phyloP scores from a whole-genome alignment of 2,888 invertebrate species.

The Chymomyza fuscimana region DNA sequence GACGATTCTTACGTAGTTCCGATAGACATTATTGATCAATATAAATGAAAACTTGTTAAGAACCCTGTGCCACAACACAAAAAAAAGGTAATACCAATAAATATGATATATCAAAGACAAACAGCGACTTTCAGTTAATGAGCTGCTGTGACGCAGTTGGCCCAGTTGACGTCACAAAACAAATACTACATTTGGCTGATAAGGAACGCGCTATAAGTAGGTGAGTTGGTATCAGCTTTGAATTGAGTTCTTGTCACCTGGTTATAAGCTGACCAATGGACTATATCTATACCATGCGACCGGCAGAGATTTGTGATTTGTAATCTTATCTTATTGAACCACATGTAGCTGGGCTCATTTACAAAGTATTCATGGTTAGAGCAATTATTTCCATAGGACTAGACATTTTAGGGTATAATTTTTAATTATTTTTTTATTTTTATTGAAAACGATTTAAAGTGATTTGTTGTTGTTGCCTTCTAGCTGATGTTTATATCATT shows the following conservation, averaged over 20 bases:
- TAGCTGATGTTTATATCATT: constrained; percentile 9
- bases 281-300: background rate
- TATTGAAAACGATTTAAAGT: constrained; percentile 63
- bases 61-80: background rate
- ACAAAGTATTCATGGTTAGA: background rate
- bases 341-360: background rate
- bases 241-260: constrained; percentile 19
- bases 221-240: constrained; percentile 38
- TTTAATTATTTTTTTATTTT: constrained; percentile 21
- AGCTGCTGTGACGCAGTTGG: constrained; percentile 52
- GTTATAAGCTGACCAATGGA: constrained; percentile 48
- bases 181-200: constrained; percentile 16
- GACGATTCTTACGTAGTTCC: background rate
- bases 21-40: constrained; percentile 19
- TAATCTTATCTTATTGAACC: constrained; percentile 5
- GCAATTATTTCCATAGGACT: background rate
- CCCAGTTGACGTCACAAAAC: constrained; percentile 2
- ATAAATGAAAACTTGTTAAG: constrained; percentile 4
- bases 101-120: constrained; percentile 37
- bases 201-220: constrained; percentile 33
- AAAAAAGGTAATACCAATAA: background rate
- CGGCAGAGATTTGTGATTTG: constrained; percentile 16
- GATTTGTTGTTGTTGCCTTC: constrained; percentile 24
- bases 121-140: constrained; percentile 26
- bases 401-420: background rate